These are phyloP conservation scores for Microhierax caerulescens DNA, from an alignment of 2,797 vertebrate species.

Conservation along the genomic window DNA sequence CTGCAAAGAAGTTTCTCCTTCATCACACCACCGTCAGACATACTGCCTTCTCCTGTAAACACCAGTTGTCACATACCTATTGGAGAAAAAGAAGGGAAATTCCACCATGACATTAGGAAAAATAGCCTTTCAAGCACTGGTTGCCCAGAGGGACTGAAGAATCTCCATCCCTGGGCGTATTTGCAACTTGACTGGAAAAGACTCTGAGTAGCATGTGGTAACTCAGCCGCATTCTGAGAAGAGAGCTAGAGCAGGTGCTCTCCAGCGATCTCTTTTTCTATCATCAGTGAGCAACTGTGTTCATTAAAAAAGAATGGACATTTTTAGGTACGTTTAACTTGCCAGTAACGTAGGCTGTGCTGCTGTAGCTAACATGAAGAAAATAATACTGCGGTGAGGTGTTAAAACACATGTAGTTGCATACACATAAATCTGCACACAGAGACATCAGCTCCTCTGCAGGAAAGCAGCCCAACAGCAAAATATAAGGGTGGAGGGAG, in stretches of 20 bases:
- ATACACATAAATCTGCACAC: neutral
- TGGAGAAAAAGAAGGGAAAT: neutral
- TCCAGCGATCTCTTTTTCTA: neutral
- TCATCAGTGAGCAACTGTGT: neutral
- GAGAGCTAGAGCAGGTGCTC: neutral
- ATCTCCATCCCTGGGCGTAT: neutral
- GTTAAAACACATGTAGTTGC: neutral
- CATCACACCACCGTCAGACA: neutral
- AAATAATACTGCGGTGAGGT: neutral
- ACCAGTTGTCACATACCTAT: neutral
- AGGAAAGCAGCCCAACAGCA: neutral
- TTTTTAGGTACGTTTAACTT: neutral
- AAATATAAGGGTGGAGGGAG: neutral
- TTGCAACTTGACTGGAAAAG: neutral
- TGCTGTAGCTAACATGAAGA: neutral
- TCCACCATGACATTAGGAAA: neutral
- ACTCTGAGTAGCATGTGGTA: neutral
- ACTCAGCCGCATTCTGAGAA: accelerated
- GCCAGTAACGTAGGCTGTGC: neutral
- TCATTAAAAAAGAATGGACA: neutral
- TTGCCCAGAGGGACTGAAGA: neutral
- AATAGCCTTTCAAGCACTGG: neutral
- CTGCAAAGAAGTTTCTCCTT: neutral
- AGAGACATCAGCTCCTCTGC: neutral
- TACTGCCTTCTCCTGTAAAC: conserved; percentile 1